A percentile compares a stretch with the other conserved stretches of the same genome.
These are phyloP conservation scores for Chaenodraco wilsoni DNA, from an alignment of 2,797 vertebrate genomes.

Conservation along the genomic window DNA sequence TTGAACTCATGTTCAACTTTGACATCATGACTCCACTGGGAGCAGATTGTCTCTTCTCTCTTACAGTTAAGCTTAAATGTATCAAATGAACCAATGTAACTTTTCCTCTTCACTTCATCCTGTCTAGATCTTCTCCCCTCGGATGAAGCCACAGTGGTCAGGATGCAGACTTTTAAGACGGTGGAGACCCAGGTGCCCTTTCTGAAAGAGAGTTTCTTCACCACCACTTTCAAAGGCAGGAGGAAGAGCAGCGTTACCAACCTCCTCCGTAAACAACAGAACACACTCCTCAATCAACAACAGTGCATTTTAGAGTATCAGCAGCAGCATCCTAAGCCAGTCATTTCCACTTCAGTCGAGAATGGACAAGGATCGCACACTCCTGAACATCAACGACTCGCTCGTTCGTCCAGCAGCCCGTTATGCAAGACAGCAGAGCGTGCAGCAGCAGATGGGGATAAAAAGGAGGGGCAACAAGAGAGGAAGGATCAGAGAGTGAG, in stretches of 20 bases:
- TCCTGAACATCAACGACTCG: constrained; percentile 84
- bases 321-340: constrained; percentile 46
- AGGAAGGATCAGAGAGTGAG: constrained; percentile 75
- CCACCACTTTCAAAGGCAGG: constrained; percentile 76
- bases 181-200: constrained; percentile 85
- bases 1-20: constrained; percentile 1
- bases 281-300: constrained; percentile 55
- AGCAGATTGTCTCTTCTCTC: background rate
- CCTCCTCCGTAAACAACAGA: constrained; percentile 77
- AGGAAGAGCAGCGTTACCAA: constrained; percentile 81
- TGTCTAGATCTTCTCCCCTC: background rate
- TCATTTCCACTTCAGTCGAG: constrained; percentile 27
- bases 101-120: constrained; percentile 30
- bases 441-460: constrained; percentile 78
- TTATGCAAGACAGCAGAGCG: constrained; percentile 84
- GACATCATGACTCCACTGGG: constrained; percentile 1
- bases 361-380: constrained; percentile 75
- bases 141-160: constrained; percentile 45
- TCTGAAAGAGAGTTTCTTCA: constrained; percentile 84
- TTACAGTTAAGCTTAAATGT: background rate
- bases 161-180: constrained; percentile 85
- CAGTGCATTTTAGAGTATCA: constrained; percentile 67
- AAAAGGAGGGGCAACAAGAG: constrained; percentile 79
- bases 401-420: constrained; percentile 85
- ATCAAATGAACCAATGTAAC: background rate